Percentiles rank a stretch among this genome's conserved stretches.
Evolutionary conservation across 2,113 vertebrate genomes (phyloP).

Genomic region (Cnemophilus loriae): DNA sequence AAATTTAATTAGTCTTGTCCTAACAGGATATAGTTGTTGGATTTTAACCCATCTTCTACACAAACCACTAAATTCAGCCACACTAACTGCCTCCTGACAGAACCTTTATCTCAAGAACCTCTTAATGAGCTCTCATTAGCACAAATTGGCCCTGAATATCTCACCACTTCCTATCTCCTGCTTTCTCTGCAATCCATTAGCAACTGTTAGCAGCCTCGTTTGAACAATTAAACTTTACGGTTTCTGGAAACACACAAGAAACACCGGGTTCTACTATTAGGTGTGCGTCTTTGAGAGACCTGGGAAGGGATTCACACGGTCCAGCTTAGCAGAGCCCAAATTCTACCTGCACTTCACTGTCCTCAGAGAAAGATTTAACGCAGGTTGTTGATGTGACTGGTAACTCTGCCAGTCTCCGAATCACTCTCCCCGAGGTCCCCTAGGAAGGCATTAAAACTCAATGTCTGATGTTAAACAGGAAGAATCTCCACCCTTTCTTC

Average conservation of each 20-base stretch:
- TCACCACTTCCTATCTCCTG: slow-evolving; percentile 34
- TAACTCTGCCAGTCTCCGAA: not conserved
- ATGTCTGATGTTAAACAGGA: not conserved
- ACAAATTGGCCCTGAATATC: slow-evolving; percentile 27
- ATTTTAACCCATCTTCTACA: slow-evolving; percentile 18
- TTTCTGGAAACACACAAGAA: slow-evolving; percentile 5
- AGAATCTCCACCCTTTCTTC: not conserved
- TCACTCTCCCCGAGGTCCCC: not conserved
- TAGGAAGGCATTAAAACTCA: not conserved
- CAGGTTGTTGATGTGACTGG: not conserved
- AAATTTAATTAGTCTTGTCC: slow-evolving; percentile 15
- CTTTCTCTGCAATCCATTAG: slow-evolving; percentile 35
- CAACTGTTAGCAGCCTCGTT: not conserved
- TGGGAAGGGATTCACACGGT: not conserved
- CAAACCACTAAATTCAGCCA: slow-evolving; percentile 21
- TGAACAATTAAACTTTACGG: not conserved
- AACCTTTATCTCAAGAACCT: slow-evolving; percentile 2
- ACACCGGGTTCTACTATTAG: not conserved
- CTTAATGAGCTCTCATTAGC: slow-evolving; percentile 44
- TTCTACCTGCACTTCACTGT: not conserved
- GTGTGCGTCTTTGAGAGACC: not conserved
- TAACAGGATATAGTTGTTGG: not conserved
- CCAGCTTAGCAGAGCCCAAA: not conserved
- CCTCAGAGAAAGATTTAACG: not conserved
- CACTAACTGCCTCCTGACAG: not conserved